phyloP scores from a whole-genome alignment of 2,888 invertebrate species.

The Phyllotreta striolata region DNA sequence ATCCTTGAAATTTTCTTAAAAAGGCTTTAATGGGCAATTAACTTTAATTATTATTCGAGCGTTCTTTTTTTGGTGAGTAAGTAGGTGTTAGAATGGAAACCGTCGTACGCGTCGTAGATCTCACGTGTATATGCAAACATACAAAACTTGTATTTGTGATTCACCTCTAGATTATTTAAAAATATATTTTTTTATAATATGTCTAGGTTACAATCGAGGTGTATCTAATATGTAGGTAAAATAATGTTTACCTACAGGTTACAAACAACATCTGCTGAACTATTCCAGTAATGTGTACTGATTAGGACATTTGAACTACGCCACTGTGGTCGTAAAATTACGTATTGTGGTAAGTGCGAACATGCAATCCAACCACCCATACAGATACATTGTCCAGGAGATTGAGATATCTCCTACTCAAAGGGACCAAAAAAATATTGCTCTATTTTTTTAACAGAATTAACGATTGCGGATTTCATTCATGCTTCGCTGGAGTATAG shows the following conservation, averaged over 20 bases:
- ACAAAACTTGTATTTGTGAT: no score
- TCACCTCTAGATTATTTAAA: no score
- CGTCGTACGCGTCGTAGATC: constrained; percentile 20
- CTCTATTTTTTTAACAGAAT: constrained; percentile 54
- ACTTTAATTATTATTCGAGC: constrained; percentile 40
- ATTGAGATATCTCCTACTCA: constrained; percentile 56
- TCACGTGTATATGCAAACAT: no score
- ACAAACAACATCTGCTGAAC: no score
- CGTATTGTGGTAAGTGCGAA: constrained; percentile 50
- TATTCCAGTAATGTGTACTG: constrained; percentile 1
- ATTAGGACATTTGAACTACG: constrained; percentile 29
- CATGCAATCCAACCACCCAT: constrained; percentile 49
- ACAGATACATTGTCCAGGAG: constrained; percentile 42
- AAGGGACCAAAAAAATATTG: constrained; percentile 53
- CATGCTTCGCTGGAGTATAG: constrained; percentile 57
- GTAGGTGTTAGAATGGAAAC: constrained; percentile 49
- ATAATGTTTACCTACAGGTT: no score
- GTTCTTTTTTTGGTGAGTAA: constrained; percentile 45
- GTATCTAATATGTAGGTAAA: no score
- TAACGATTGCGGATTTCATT: constrained; percentile 58
- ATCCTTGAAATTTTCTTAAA: constrained; percentile 43
- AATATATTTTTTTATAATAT: no score
- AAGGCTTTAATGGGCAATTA: constrained; percentile 51
- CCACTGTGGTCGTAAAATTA: constrained; percentile 49
- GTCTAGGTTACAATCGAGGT: no score